phyloP scores from a whole-genome alignment of 2,797 vertebrate genomes.

The Cryptoblepharus egeriae region DNA sequence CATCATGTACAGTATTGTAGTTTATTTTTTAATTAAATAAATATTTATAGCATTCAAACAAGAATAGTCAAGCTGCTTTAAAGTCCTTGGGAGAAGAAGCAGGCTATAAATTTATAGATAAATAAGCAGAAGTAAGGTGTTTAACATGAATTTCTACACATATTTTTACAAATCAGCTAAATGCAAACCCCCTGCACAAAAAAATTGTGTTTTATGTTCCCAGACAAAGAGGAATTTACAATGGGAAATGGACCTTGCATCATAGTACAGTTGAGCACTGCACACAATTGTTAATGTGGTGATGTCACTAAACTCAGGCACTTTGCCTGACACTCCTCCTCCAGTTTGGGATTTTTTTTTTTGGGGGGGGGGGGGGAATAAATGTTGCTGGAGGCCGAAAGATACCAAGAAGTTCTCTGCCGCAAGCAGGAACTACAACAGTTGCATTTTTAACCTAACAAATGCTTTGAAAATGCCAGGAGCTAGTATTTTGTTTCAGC shows the following conservation, averaged over 20 bases:
- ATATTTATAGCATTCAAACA: too few species aligned
- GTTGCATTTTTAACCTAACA: not conserved
- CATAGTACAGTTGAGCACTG: not conserved
- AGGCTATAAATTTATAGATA: too few species aligned
- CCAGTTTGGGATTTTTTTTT: not conserved
- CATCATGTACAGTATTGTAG: too few species aligned
- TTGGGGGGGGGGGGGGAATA: too few species aligned
- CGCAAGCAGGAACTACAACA: not conserved
- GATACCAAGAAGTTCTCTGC: not conserved
- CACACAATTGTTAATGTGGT: not conserved
- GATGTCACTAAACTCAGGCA: not conserved
- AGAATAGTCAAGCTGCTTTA: too few species aligned
- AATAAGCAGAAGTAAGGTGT: too few species aligned
- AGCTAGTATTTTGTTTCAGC: slow-evolving; percentile 4
- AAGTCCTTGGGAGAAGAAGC: too few species aligned
- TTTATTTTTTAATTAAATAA: too few species aligned
- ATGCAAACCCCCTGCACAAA: too few species aligned
- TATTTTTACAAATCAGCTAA: too few species aligned
- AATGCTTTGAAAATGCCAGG: not conserved
- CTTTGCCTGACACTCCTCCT: not conserved
- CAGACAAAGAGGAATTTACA: not conserved
- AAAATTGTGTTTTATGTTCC: not conserved
- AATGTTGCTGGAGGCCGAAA: not conserved
- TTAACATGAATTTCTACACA: too few species aligned
- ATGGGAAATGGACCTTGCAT: not conserved